Evolutionary conservation across 2,888 invertebrate genomes (phyloP).

Genomic region (Netelia inedita): DNA sequence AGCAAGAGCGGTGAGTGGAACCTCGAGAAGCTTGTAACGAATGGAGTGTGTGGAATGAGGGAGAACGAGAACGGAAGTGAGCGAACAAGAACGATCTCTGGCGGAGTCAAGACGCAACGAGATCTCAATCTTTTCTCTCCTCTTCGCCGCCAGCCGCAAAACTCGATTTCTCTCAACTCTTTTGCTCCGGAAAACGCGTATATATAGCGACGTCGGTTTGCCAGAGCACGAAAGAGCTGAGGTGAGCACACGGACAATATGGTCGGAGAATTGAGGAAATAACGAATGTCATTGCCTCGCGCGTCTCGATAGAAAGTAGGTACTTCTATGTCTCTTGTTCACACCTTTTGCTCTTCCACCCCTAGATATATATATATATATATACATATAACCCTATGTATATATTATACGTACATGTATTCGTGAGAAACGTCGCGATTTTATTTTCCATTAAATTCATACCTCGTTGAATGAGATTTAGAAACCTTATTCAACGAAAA

Average conservation of each 20-base stretch:
- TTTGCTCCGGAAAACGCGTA: slow-evolving; percentile 28
- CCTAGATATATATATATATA: neutral
- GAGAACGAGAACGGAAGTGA: slow-evolving; percentile 35
- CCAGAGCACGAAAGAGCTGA: slow-evolving; percentile 20
- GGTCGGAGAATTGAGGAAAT: slow-evolving; percentile 28
- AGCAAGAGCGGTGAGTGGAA: slow-evolving; percentile 44
- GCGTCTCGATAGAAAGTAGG: slow-evolving; percentile 2
- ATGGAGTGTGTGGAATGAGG: slow-evolving; percentile 33
- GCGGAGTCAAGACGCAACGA: slow-evolving; percentile 28
- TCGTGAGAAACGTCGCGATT: neutral
- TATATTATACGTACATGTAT: neutral
- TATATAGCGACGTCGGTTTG: neutral
- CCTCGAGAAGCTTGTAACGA: slow-evolving; percentile 50
- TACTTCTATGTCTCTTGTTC: slow-evolving; percentile 23
- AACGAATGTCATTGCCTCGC: slow-evolving; percentile 46
- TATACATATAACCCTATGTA: neutral
- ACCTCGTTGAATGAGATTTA: slow-evolving; percentile 23
- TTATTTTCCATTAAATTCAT: slow-evolving; percentile 23
- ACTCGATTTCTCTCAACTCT: slow-evolving; percentile 56
- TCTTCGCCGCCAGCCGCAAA: slow-evolving; percentile 32
- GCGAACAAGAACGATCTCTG: slow-evolving; percentile 24
- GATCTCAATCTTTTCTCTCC: slow-evolving; percentile 64
- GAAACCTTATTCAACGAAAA: neutral
- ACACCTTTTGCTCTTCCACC: neutral
- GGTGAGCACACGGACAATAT: slow-evolving; percentile 39